phyloP scores from a whole-genome alignment of 2,888 invertebrate genomes.

The Orthosia cruda region DNA sequence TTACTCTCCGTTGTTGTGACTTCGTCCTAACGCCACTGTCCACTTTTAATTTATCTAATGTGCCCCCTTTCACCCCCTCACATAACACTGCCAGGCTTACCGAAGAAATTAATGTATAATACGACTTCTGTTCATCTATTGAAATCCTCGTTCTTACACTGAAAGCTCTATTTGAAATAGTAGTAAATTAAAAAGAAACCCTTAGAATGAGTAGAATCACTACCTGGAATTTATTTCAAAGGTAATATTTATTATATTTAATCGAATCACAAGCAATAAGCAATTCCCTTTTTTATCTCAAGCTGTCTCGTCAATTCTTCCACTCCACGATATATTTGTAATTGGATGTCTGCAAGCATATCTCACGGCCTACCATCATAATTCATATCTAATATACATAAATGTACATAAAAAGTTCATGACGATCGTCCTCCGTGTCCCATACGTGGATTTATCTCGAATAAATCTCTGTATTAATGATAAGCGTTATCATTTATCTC shows the following conservation, averaged over 20 bases:
- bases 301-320: constrained; percentile 63
- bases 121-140: constrained; percentile 19
- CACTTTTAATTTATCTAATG: constrained; percentile 80
- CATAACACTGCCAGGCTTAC: constrained; percentile 60
- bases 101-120: constrained; percentile 55
- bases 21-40: constrained; percentile 70
- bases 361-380: constrained; percentile 57
- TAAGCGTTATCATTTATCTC: constrained; percentile 72
- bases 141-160: constrained; percentile 3
- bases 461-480: constrained; percentile 70
- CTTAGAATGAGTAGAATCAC: constrained; percentile 5
- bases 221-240: constrained; percentile 11
- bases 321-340: constrained; percentile 61
- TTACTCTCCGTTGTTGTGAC: constrained; percentile 68
- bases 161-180: constrained; percentile 10
- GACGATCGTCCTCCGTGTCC: constrained; percentile 59
- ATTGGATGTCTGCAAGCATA: constrained; percentile 65
- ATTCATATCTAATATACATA: constrained; percentile 67
- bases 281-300: constrained; percentile 43
- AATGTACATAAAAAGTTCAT: constrained; percentile 70
- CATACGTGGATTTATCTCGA: constrained; percentile 64
- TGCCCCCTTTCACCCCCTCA: constrained; percentile 38
- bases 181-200: constrained; percentile 7
- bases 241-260: constrained; percentile 16
- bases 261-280: constrained; percentile 18